These are phyloP conservation scores for Temnopleurus reevesii DNA, from an alignment of 53 echinoderm and acorn worm species.

Conservation along the genomic window DNA sequence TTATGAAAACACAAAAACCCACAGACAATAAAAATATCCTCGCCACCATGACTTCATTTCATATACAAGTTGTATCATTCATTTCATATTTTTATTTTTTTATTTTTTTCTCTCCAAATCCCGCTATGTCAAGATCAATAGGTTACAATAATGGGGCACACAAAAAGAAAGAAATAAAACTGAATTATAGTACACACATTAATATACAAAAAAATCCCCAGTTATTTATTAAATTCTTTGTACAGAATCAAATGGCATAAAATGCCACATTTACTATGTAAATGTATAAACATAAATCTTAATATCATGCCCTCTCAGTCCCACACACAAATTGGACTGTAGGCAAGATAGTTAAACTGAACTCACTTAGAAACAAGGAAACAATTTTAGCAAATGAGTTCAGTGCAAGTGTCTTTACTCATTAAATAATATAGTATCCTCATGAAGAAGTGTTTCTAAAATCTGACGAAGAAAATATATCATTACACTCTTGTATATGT, in stretches of 20 bases:
- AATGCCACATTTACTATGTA: too few species aligned
- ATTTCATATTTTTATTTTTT: slow-evolving; percentile 21
- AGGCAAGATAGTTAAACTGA: background rate
- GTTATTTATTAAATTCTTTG: background rate
- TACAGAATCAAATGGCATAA: too few species aligned
- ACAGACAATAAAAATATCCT: background rate
- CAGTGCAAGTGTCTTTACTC: too few species aligned
- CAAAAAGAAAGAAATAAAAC: background rate
- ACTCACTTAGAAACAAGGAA: background rate
- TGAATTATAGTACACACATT: background rate
- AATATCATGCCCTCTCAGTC: background rate
- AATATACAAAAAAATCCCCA: background rate
- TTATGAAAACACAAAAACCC: background rate
- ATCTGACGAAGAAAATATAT: too few species aligned
- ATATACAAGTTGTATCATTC: background rate
- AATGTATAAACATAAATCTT: too few species aligned
- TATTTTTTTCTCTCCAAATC: background rate
- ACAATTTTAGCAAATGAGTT: too few species aligned
- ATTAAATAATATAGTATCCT: too few species aligned
- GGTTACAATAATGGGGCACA: background rate
- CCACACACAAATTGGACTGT: background rate
- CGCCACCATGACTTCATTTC: background rate
- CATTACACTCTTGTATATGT: too few species aligned
- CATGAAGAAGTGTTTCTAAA: too few species aligned
- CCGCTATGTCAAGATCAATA: slow-evolving; percentile 8